Percentiles rank a stretch among this genome's conserved stretches.
phyloP scores from a whole-genome alignment of 2,888 invertebrate genomes.

The Onchidella celtica region DNA sequence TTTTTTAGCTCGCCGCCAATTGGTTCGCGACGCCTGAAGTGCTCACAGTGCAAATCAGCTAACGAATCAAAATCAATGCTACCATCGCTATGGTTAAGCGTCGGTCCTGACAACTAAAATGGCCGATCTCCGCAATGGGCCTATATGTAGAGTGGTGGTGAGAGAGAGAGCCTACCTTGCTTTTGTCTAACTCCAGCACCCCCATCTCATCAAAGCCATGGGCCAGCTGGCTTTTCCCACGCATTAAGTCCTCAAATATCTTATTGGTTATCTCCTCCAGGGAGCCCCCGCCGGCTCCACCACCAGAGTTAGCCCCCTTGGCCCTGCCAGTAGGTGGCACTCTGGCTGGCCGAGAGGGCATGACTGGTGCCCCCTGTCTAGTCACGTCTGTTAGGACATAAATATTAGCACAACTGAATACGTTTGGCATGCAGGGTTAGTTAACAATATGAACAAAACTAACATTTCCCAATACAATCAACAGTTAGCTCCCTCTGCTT shows the following conservation, averaged over 20 bases:
- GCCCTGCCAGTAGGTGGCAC: neutral
- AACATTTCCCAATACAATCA: too few relatives aligned
- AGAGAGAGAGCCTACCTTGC: constrained; percentile 72
- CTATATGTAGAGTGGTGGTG: too few relatives aligned
- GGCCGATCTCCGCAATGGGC: too few relatives aligned
- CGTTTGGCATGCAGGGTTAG: constrained; percentile 22
- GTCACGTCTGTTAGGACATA: constrained; percentile 10
- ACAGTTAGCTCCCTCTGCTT: too few relatives aligned
- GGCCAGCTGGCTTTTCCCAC: constrained; percentile 68
- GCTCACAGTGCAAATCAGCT: too few relatives aligned
- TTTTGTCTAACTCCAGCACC: constrained; percentile 71
- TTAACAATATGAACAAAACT: neutral
- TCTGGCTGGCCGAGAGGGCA: neutral
- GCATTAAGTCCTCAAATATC: constrained; percentile 75
- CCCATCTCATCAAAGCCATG: constrained; percentile 78
- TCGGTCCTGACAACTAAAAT: too few relatives aligned
- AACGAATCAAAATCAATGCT: too few relatives aligned
- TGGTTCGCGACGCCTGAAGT: too few relatives aligned
- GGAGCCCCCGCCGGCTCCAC: constrained; percentile 52
- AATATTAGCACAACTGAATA: constrained; percentile 4
- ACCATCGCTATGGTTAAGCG: too few relatives aligned
- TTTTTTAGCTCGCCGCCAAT: too few relatives aligned
- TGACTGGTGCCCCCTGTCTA: neutral
- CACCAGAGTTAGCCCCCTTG: neutral
- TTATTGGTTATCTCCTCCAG: constrained; percentile 73